phyloP scores from a whole-genome alignment of 2,113 vertebrate genomes.

The Ammodytes marinus region DNA sequence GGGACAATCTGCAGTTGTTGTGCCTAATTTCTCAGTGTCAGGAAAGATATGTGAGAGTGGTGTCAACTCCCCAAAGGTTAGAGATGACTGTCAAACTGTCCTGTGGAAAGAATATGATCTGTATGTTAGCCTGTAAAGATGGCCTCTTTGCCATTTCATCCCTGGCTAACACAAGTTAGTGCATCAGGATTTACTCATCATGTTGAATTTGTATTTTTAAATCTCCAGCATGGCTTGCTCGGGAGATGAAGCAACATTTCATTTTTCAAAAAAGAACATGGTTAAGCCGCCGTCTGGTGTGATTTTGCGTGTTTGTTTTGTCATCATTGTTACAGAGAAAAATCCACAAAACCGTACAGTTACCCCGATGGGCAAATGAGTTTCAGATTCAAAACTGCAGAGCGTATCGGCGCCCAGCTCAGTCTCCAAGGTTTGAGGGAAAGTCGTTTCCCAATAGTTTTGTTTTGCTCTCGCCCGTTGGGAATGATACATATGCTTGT shows the following conservation, averaged over 20 bases:
- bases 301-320: constrained; percentile 22
- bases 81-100: constrained; percentile 35
- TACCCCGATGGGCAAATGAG: constrained; percentile 27
- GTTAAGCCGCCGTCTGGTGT: constrained; percentile 31
- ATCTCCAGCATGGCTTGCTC: constrained; percentile 31
- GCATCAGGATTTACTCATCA: constrained; percentile 52
- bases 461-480: constrained; percentile 37
- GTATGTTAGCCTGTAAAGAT: neutral
- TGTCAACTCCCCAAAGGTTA: constrained; percentile 1
- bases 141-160: neutral
- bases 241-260: constrained; percentile 56
- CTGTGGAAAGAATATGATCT: constrained; percentile 26
- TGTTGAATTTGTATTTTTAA: constrained; percentile 57
- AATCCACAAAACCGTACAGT: neutral
- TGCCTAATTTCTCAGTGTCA: constrained; percentile 37
- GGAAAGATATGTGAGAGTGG: constrained; percentile 2
- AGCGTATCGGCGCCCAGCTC: constrained; percentile 28
- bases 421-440: constrained; percentile 46
- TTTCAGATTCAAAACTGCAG: constrained; percentile 32
- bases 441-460: constrained; percentile 58
- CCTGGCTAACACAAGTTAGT: constrained; percentile 13
- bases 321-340: constrained; percentile 39
- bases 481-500: constrained; percentile 69
- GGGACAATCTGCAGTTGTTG: constrained; percentile 28
- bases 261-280: constrained; percentile 51